A percentile compares a stretch with the other conserved stretches of the same genome.
phyloP scores from a whole-genome alignment of 92 coral and sea anemone species.

The Phenganax marumi region DNA sequence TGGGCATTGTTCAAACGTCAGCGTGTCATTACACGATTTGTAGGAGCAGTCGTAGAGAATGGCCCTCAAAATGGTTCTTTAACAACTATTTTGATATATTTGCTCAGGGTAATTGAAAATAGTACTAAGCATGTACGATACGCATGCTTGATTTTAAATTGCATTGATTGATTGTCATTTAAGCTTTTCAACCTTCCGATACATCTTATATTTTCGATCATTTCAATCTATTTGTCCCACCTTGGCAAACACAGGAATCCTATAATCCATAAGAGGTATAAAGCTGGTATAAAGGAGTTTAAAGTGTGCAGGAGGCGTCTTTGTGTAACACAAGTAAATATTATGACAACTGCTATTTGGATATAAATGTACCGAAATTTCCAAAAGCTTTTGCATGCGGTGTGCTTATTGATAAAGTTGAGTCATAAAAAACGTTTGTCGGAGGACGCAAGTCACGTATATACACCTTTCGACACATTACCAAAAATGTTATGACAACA shows the following conservation, averaged over 20 bases:
- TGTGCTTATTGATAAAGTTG: no score
- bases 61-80: no score
- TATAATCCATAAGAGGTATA: background rate
- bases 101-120: background rate
- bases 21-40: no score
- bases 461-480: no score
- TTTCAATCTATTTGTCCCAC: background rate
- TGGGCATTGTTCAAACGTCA: no score
- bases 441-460: no score
- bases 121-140: background rate
- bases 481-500: no score
- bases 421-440: no score
- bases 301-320: background rate
- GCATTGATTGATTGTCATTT: background rate
- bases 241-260: background rate
- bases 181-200: background rate
- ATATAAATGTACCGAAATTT: background rate
- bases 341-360: background rate
- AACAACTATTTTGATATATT: background rate
- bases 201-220: background rate
- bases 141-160: constrained; percentile 17
- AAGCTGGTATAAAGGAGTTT: background rate
- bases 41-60: no score
- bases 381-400: background rate
- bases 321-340: background rate